Evolutionary conservation across 64 coral and sea anemone species (phyloP), one percentile per base, ranked within the genome.

Genomic region (Orbicella faveolata): DNA sequence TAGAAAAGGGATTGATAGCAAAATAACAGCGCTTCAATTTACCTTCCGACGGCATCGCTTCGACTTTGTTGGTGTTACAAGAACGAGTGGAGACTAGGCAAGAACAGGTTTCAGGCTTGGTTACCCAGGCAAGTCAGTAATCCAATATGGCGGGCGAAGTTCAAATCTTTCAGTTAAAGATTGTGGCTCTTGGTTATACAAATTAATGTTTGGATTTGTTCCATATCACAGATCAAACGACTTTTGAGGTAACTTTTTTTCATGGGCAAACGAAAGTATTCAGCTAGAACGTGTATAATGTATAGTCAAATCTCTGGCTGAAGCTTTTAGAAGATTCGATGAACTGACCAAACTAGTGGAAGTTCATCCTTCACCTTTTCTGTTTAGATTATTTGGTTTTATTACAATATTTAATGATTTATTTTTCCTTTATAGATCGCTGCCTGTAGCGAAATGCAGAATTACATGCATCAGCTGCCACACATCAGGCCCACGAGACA

Each of bases 1-100:
- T 51, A 21, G 41, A 69, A n/a, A n/a, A n/a, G n/a, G 36, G 11
- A 19, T 18, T 20, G 75, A 8, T 83, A 2, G 33, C 64, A 18
- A 18, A 83, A 69, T 18, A 68, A 10, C 19, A 52, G 21, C 25
- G 63, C 36, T 51, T 48, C 36, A 5, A 6, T 67, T 17, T 67
- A 84, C 81, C 81, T 84, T 84, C 81, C 34, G 81, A 84, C 36
- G 81, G 81, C 81, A 84, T 84, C 36, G 61, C 80, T 30, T 0
- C 17, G 80, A 63, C 15, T 83, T 36, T 80, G 78, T 63, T 62
- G 20, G 78, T 80, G 78, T 80, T 61, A 12, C 20, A 39, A 17
- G 18, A 37, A 13, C 14, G 59, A 9, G 34, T 17, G 30, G 35
- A 19, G 34, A 20, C 61, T 63, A 35, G 61, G 79, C 19, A 30